A percentile compares a stretch with the other conserved stretches of the same genome.
Evolutionary conservation across 2,113 vertebrate genomes (phyloP).

Genomic region (Puntigrus tetrazona): DNA sequence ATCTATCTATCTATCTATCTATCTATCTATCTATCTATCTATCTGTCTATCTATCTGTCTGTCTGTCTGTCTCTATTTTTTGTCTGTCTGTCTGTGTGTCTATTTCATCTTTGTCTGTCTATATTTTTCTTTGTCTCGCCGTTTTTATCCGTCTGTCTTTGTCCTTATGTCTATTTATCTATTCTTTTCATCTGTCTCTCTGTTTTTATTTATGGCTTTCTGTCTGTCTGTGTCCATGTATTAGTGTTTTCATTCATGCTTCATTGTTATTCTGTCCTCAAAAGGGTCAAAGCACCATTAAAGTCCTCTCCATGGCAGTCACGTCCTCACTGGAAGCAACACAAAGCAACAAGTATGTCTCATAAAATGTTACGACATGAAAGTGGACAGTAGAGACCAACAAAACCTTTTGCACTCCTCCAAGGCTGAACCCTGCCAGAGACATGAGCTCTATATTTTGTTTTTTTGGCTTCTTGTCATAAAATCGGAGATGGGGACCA

Average conservation of each 20-base stretch:
- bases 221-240: neutral
- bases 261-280: conserved; percentile 26
- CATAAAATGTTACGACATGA: conserved; percentile 47
- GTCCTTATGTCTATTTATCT: neutral
- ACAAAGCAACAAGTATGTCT: conserved; percentile 44
- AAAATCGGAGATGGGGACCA: conserved; percentile 19
- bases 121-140: neutral
- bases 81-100: neutral
- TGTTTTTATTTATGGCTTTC: neutral
- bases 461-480: conserved; percentile 43
- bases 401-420: conserved; percentile 31
- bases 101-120: neutral
- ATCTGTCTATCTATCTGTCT: neutral
- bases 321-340: conserved; percentile 39
- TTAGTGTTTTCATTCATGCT: conserved; percentile 19
- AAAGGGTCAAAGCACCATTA: conserved; percentile 43
- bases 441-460: conserved; percentile 43
- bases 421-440: conserved; percentile 31
- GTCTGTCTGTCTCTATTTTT: neutral
- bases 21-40: neutral
- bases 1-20: neutral
- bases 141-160: neutral
- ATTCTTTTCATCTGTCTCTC: neutral
- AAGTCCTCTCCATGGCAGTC: conserved; percentile 39
- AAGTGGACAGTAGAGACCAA: conserved; percentile 42